Conservation (phyloP, 2,797 vertebrate genomes). For the Phrynocephalus forsythii region DNA sequence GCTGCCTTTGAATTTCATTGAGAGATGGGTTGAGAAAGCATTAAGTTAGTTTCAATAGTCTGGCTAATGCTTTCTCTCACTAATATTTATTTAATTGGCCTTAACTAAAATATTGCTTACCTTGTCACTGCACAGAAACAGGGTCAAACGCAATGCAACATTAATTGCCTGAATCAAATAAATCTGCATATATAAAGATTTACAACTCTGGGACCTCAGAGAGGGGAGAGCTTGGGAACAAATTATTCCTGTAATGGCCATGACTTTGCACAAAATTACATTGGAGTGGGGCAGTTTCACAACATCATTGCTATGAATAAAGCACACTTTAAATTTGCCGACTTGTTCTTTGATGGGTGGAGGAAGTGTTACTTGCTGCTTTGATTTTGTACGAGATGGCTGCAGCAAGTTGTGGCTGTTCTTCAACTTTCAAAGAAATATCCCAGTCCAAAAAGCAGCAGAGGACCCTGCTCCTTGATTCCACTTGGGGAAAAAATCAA, state of each 20-base stretch:
- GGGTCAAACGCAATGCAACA: background rate
- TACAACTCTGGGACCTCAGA: background rate
- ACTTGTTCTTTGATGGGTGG: background rate
- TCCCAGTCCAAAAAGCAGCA: background rate
- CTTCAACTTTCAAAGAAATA: background rate
- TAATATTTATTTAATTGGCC: slow-evolving; percentile 31
- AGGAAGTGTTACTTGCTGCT: background rate
- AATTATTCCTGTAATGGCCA: background rate
- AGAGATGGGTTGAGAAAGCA: slow-evolving; percentile 63
- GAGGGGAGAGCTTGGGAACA: background rate
- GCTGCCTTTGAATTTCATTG: slow-evolving; percentile 68
- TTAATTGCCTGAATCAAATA: background rate
- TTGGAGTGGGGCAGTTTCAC: too few relatives aligned
- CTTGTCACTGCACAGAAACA: background rate
- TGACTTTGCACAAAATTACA: too few relatives aligned
- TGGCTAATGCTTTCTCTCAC: background rate
- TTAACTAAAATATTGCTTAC: background rate
- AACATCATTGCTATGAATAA: background rate
- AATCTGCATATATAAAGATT: background rate
- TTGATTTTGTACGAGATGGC: background rate
- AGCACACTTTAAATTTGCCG: background rate
- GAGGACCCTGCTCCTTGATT: background rate
- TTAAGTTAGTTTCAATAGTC: background rate
- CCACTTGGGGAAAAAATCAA: background rate
- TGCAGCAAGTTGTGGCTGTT: background rate